These are phyloP conservation scores for Hipparchia semele DNA, from an alignment of 2,888 invertebrate species.

Conservation along the genomic window DNA sequence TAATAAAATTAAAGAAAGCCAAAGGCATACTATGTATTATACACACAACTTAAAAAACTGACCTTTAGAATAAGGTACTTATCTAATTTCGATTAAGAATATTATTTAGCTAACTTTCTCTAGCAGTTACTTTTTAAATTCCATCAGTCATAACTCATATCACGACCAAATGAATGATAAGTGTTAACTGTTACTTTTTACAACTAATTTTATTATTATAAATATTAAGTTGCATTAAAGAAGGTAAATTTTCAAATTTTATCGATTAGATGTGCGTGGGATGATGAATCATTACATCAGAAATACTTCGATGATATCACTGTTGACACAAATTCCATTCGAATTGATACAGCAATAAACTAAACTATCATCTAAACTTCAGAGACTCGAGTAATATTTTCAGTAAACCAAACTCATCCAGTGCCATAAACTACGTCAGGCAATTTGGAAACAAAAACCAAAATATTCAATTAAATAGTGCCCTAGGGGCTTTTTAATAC, in stretches of 20 bases:
- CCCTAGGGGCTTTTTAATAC: too few species aligned
- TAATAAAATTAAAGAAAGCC: too few species aligned
- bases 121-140: neutral
- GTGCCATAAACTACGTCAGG: neutral
- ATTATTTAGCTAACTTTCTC: neutral
- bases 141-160: neutral
- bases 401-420: neutral
- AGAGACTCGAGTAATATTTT: neutral
- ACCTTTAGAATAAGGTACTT: too few species aligned
- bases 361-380: neutral
- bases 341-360: neutral
- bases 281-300: constrained; percentile 28
- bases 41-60: too few species aligned
- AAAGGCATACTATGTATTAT: too few species aligned
- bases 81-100: neutral
- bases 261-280: constrained; percentile 24
- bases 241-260: constrained; percentile 18
- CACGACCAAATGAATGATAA: neutral
- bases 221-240: neutral
- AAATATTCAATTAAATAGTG: too few species aligned
- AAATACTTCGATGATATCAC: constrained; percentile 30
- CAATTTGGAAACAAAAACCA: too few species aligned
- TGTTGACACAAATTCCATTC: constrained; percentile 29
- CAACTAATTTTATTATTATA: neutral
- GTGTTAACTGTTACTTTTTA: neutral